Conservation (phyloP, 1,140 invertebrate species). For the Drosophila littoralis region DNA sequence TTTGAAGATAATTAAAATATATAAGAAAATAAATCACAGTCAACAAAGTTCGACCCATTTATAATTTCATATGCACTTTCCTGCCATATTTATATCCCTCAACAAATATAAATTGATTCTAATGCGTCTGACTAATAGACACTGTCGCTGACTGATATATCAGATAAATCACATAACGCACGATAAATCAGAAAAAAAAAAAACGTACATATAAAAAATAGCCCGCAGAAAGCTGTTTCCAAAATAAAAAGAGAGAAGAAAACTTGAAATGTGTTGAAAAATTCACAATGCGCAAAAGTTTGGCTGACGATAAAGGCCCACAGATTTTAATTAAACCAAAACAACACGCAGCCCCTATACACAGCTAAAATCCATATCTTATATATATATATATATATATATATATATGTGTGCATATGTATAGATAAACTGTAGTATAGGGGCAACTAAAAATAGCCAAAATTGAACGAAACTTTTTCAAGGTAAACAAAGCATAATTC, state of each 20-base stretch:
- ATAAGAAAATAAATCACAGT: neutral
- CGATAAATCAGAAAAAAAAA: slow-evolving; percentile 28
- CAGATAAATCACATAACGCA: slow-evolving; percentile 61
- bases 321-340: slow-evolving; percentile 78
- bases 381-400: neutral
- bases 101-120: slow-evolving; percentile 4
- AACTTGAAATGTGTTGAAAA: slow-evolving; percentile 68
- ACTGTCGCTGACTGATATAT: slow-evolving; percentile 1
- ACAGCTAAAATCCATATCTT: slow-evolving; percentile 21
- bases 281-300: slow-evolving; percentile 54
- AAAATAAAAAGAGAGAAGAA: slow-evolving; percentile 19
- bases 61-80: neutral
- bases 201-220: slow-evolving; percentile 30
- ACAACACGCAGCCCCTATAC: slow-evolving; percentile 53
- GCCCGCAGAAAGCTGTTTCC: slow-evolving; percentile 47
- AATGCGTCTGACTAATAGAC: neutral
- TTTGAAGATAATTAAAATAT: neutral
- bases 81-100: neutral
- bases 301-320: slow-evolving; percentile 52
- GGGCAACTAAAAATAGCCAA: slow-evolving; percentile 64
- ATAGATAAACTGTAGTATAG: slow-evolving; percentile 14
- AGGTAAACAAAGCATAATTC: slow-evolving; percentile 77
- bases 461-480: slow-evolving; percentile 65
- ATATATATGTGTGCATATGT: slow-evolving; percentile 35
- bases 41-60: neutral